Percentiles rank a stretch among this genome's conserved stretches.
Conservation (phyloP, 2,888 invertebrate genomes). For the Rhabditophanes sp. region DNA sequence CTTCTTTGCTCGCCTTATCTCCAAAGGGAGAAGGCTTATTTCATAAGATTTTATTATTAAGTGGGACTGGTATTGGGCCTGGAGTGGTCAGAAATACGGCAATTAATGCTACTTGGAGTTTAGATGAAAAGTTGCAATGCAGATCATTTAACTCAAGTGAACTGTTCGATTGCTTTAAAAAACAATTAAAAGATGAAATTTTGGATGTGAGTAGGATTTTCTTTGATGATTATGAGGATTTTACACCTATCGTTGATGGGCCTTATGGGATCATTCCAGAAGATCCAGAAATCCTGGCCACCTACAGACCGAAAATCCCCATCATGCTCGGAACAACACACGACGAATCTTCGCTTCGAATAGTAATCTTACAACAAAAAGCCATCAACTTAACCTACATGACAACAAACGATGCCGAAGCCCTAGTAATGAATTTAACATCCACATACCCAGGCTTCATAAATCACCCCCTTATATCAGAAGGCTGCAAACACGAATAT, state of each 20-base stretch:
- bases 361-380: slow-evolving; percentile 41
- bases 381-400: slow-evolving; percentile 32
- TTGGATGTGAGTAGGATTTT: slow-evolving; percentile 16
- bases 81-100: slow-evolving; percentile 40
- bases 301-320: slow-evolving; percentile 28
- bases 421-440: slow-evolving; percentile 36
- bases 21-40: slow-evolving; percentile 42
- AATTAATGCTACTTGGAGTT: slow-evolving; percentile 41
- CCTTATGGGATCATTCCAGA: slow-evolving; percentile 38
- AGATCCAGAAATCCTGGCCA: slow-evolving; percentile 28
- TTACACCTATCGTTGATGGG: slow-evolving; percentile 42
- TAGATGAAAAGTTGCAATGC: slow-evolving; percentile 25
- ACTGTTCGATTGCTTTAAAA: slow-evolving; percentile 38
- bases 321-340: slow-evolving; percentile 40
- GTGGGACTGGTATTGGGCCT: slow-evolving; percentile 40
- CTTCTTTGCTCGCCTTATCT: slow-evolving; percentile 38
- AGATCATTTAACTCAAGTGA: slow-evolving; percentile 40
- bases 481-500: slow-evolving; percentile 42
- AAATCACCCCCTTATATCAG: slow-evolving; percentile 36
- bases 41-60: slow-evolving; percentile 40
- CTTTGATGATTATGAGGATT: slow-evolving; percentile 41
- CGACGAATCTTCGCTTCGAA: slow-evolving; percentile 39
- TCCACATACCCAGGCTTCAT: slow-evolving; percentile 30
- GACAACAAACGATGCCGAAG: slow-evolving; percentile 21
- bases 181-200: slow-evolving; percentile 34